Conservation (phyloP, 2,113 vertebrate genomes). For the Megalops atlanticus region DNA sequence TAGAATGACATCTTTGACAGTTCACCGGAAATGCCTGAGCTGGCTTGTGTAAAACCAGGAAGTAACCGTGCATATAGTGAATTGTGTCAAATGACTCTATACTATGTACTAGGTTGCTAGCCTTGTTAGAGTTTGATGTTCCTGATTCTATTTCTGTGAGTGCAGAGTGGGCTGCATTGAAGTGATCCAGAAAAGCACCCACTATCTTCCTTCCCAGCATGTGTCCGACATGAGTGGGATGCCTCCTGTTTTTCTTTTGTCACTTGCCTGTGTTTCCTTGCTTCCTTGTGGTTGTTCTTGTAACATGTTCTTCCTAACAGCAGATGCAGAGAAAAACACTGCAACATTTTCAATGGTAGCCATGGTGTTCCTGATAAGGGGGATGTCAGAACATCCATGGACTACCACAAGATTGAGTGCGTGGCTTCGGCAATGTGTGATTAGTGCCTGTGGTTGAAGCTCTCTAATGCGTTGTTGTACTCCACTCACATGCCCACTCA, state of each 20-base stretch:
- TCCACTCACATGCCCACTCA: conserved; percentile 21
- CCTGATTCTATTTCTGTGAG: conserved; percentile 5
- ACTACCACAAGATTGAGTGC: conserved; percentile 21
- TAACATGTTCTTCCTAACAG: conserved; percentile 20
- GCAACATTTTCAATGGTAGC: conserved; percentile 11
- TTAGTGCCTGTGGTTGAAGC: conserved; percentile 16
- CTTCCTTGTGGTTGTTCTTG: conserved; percentile 14
- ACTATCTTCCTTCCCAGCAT: conserved; percentile 27
- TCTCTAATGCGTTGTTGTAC: conserved; percentile 19
- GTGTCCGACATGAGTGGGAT: conserved; percentile 3
- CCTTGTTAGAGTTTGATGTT: neutral
- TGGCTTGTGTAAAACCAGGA: too few relatives aligned
- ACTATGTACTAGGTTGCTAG: neutral
- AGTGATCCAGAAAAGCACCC: conserved; percentile 6
- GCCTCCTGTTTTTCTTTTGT: neutral
- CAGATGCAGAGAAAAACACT: conserved; percentile 26
- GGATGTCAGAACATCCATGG: conserved; percentile 17
- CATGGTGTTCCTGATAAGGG: conserved; percentile 7
- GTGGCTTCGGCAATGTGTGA: conserved; percentile 23
- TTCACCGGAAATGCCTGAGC: too few relatives aligned
- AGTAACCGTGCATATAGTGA: too few relatives aligned
- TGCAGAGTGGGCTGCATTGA: neutral
- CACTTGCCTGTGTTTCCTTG: conserved; percentile 4
- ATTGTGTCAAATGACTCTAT: conserved; percentile 19
- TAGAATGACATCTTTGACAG: too few relatives aligned